Evolutionary conservation across 2,888 invertebrate species (phyloP).

Genomic region (Sipha maydis): DNA sequence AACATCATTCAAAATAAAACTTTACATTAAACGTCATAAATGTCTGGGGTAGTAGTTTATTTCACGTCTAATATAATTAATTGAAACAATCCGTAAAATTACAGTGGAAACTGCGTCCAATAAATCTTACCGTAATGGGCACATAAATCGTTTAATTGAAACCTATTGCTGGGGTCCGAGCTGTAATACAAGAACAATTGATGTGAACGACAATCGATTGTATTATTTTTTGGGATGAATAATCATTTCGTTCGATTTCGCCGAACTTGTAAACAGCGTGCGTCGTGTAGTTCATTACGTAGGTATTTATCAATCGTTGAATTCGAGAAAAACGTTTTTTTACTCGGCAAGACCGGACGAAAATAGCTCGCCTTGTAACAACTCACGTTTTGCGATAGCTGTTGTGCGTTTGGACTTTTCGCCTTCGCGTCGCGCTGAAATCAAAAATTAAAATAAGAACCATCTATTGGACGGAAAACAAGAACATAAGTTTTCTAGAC

Average conservation of each 20-base stretch:
- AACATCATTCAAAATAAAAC: conserved; percentile 4
- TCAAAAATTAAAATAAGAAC: too few species aligned
- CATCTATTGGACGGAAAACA: too few species aligned
- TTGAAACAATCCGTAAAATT: background rate
- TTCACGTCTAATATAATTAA: background rate
- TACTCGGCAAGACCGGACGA: too few species aligned
- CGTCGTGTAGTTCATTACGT: too few species aligned
- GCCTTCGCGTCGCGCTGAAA: too few species aligned
- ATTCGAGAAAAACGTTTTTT: too few species aligned
- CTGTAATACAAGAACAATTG: background rate
- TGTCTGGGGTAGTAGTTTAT: background rate
- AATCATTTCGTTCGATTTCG: background rate
- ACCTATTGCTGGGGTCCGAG: background rate
- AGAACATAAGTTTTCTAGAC: too few species aligned
- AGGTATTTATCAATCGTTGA: too few species aligned
- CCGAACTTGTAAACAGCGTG: too few species aligned
- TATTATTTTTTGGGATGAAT: background rate
- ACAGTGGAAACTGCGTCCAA: background rate
- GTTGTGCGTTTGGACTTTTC: too few species aligned
- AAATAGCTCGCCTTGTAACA: too few species aligned
- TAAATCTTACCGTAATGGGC: background rate
- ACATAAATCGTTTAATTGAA: background rate
- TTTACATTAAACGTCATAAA: background rate
- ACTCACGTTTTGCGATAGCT: too few species aligned
- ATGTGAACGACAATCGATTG: background rate